These are phyloP conservation scores for Ochropleura leucogaster DNA, from an alignment of 2,888 invertebrate genomes.

Conservation along the genomic window DNA sequence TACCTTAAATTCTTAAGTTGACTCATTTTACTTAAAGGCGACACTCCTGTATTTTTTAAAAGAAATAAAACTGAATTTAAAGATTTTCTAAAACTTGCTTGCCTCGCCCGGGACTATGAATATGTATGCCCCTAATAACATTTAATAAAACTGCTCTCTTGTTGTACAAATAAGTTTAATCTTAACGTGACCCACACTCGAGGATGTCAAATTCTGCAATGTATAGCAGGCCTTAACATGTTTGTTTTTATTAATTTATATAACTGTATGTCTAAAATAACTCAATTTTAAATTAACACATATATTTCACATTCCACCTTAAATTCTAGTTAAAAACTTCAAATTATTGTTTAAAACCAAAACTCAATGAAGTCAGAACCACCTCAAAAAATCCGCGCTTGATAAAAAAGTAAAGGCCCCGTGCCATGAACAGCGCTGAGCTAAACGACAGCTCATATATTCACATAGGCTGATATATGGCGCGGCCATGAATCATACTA, in stretches of 20 bases:
- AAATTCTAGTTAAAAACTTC: neutral
- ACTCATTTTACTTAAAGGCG: no score
- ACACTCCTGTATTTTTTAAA: no score
- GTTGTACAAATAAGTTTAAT: no score
- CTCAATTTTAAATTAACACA: neutral
- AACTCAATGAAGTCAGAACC: neutral
- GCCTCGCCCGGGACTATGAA: no score
- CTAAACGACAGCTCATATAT: conserved; percentile 56
- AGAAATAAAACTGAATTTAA: no score
- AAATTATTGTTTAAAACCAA: neutral
- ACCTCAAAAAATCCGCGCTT: neutral
- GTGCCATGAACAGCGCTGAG: conserved; percentile 3
- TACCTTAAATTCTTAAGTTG: no score
- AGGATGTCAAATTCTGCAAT: neutral
- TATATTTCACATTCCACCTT: neutral
- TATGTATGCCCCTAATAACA: no score
- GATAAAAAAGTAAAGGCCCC: neutral
- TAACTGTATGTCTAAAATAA: neutral
- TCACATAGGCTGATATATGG: conserved; percentile 55
- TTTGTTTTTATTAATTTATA: neutral
- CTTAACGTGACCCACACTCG: neutral
- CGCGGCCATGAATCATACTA: conserved; percentile 58
- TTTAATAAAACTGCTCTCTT: no score
- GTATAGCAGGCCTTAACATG: neutral
- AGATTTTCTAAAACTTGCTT: no score